These are phyloP conservation scores for Ariolimax columbianus DNA, from an alignment of 2,888 invertebrate species.

Conservation along the genomic window DNA sequence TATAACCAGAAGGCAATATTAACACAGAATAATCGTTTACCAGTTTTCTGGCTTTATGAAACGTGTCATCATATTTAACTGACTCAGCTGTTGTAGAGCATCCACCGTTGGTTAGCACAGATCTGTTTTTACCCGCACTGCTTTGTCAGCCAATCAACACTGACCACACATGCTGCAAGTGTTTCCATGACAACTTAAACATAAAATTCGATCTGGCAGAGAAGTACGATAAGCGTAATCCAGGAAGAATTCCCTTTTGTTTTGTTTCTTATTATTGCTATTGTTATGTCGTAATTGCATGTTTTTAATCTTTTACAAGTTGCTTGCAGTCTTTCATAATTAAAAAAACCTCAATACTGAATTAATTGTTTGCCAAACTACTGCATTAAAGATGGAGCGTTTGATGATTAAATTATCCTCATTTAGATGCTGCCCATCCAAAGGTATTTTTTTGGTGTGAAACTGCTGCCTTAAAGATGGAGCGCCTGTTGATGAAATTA, in stretches of 20 bases:
- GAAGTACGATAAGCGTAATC: not conserved
- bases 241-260: not conserved
- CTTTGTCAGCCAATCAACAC: not conserved
- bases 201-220: not conserved
- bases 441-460: too few relatives aligned
- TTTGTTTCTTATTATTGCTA: not conserved
- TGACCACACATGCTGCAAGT: not conserved
- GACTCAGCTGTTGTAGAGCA: not conserved
- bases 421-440: too few relatives aligned
- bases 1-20: not conserved
- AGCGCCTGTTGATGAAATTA: too few relatives aligned
- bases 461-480: too few relatives aligned
- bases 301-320: not conserved
- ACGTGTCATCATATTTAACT: not conserved
- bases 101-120: not conserved
- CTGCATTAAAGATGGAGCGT: too few relatives aligned
- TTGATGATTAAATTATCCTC: too few relatives aligned
- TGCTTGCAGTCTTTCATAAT: not conserved
- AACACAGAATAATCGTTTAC: not conserved
- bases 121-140: not conserved
- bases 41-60: not conserved
- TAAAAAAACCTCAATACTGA: too few relatives aligned
- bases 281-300: not conserved
- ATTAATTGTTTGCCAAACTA: too few relatives aligned
- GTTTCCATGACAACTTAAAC: not conserved